Evolutionary conservation across 2,113 vertebrate genomes (phyloP).

Genomic region (Ochotona curzoniae): DNA sequence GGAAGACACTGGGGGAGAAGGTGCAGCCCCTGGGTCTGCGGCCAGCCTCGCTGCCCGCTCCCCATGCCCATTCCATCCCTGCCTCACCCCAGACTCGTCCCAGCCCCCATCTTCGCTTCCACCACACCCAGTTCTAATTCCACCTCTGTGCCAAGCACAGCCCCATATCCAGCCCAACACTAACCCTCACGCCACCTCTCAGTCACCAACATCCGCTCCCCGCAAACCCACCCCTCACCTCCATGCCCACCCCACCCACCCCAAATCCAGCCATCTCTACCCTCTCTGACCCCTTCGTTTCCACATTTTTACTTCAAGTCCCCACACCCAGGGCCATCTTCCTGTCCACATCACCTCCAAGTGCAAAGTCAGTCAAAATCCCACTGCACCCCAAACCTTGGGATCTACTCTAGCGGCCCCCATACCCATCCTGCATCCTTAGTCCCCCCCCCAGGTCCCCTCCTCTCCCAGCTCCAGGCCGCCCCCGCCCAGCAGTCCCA

Average conservation of each 20-base stretch:
- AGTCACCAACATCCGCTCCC: not conserved
- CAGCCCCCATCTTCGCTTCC: not conserved
- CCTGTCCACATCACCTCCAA: too few species aligned
- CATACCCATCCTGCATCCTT: not conserved
- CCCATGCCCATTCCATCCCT: fast-evolving
- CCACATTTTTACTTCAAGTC: too few species aligned
- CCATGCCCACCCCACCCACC: too few species aligned
- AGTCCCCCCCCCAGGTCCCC: not conserved
- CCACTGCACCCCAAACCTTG: too few species aligned
- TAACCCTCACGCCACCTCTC: not conserved
- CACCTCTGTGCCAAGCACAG: not conserved
- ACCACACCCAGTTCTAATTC: not conserved
- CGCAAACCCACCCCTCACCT: not conserved
- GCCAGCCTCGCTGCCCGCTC: fast-evolving
- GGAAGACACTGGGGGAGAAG: constrained; percentile 31
- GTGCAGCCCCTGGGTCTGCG: not conserved
- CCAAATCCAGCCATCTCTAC: not conserved
- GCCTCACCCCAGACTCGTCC: too few species aligned
- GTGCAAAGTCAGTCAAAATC: too few species aligned
- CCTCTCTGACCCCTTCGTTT: not conserved
- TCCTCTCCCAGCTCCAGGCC: too few species aligned
- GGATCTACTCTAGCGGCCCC: too few species aligned
- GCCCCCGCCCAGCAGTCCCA: not conserved
- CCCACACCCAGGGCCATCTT: too few species aligned
- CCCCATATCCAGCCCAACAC: not conserved